Base-by-base conservation (phyloP, 2,888 invertebrate genomes). In the Colletes collaris region DNA sequence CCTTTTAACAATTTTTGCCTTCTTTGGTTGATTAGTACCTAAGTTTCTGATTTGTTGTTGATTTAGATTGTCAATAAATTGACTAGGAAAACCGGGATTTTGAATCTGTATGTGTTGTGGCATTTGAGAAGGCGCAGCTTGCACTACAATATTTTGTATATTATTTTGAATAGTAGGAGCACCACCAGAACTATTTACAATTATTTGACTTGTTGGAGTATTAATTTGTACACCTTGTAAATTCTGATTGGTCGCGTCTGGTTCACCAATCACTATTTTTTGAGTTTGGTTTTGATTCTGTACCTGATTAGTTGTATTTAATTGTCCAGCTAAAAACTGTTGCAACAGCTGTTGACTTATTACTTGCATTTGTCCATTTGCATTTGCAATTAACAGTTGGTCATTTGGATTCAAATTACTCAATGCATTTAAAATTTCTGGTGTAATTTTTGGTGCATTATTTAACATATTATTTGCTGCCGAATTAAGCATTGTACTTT, bases 141-240 rank as follows among this genome's bases (percentile, higher is more conserved):
- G 93, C 2, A 93, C 93, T 5, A 93, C 93, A 60, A 93, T 93
- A 67, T 93, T 93, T 59, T 93, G 93, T 66, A 93, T 93, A 68
- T 93, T 93, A 73, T 93, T 93, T 75, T 93, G 93, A 77, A 93
- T 93, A 2, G 93, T 93, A 37, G 93, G 93, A 8, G 92, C 93
- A 6, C 93, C 93, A 16, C 93, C 93, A 35, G 93, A 92, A 81
- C 93, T 93, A 68, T 93, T 93, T 0, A 93, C 93, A 75, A 93
- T 93, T 70, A 93, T 93, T 65, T 93, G 93, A 88, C 93, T 92
- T 3, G 91, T 92, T 4, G 93, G 93, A 13, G 93, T 93, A 73
- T 93, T 92, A 62, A 93, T 93, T 63, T 93, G 93, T 10, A 93
- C 89, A 50, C 92, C 93, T 68, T 92, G 93, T 58, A 92, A 76